These are phyloP conservation scores for Lota lota DNA, from an alignment of 2,113 vertebrate species.

Conservation along the genomic window DNA sequence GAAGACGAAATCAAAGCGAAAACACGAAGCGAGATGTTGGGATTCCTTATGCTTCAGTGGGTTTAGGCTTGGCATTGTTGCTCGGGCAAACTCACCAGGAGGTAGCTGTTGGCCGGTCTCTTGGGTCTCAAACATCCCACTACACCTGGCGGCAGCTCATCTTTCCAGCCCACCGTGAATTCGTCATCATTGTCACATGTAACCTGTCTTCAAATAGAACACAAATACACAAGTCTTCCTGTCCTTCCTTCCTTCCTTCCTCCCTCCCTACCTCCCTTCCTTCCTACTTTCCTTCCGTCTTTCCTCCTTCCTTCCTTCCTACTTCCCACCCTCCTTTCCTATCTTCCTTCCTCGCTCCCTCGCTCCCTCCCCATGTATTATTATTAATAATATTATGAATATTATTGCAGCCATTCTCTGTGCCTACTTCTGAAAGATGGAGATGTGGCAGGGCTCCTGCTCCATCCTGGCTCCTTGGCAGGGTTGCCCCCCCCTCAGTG, in stretches of 20 bases:
- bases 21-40: too few relatives aligned
- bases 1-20: too few relatives aligned
- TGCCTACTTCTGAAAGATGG: constrained; percentile 77
- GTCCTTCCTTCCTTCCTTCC: too few relatives aligned
- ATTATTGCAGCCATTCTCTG: not conserved
- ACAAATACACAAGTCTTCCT: too few relatives aligned
- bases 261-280: too few relatives aligned
- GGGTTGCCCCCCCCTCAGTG: constrained; percentile 68
- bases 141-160: constrained; percentile 64
- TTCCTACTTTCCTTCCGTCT: too few relatives aligned
- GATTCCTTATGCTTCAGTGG: too few relatives aligned
- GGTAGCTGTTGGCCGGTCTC: constrained; percentile 78
- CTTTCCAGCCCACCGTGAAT: constrained; percentile 64
- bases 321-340: too few relatives aligned
- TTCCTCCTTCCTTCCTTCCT: too few relatives aligned
- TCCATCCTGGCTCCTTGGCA: constrained; percentile 71
- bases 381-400: not conserved
- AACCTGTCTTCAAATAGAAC: constrained; percentile 69
- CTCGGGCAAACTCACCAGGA: constrained; percentile 72
- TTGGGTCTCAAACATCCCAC: constrained; percentile 80
- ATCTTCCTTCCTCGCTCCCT: too few relatives aligned
- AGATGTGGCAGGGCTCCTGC: constrained; percentile 79
- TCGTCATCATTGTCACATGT: constrained; percentile 87
- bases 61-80: too few relatives aligned
- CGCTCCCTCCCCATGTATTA: too few relatives aligned